Conservation (phyloP, 1,140 invertebrate genomes). For the Monochamus saltuarius region DNA sequence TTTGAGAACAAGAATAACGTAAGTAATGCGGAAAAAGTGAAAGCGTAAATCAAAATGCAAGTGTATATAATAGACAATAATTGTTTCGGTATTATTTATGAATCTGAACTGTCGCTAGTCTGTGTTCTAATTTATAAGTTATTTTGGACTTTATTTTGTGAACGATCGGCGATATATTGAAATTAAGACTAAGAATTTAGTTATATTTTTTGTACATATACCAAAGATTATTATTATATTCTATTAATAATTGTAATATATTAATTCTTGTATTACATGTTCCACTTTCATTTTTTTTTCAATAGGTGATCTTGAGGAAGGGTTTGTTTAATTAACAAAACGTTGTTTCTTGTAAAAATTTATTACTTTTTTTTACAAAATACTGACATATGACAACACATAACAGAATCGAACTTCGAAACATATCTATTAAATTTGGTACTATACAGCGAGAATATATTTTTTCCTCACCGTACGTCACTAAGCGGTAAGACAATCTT, state of each 20-base stretch:
- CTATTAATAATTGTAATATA: too few species aligned
- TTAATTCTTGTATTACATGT: too few species aligned
- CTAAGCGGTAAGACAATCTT: too few species aligned
- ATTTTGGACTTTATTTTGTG: constrained; percentile 15
- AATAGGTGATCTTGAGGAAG: too few species aligned
- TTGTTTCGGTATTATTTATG: constrained; percentile 7
- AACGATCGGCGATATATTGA: constrained; percentile 21
- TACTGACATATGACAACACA: constrained; percentile 5
- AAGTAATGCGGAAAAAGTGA: constrained; percentile 23
- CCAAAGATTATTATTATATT: constrained; percentile 35
- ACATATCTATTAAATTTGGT: too few species aligned
- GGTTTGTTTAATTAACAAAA: too few species aligned
- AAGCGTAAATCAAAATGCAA: constrained; percentile 25
- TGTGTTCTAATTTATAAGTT: constrained; percentile 14
- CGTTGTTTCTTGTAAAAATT: too few species aligned
- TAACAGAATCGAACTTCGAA: too few species aligned
- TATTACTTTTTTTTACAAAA: constrained; percentile 6
- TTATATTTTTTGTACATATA: constrained; percentile 37
- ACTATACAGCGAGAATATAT: too few species aligned
- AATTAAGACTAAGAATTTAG: constrained; percentile 26
- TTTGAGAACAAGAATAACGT: constrained; percentile 59
- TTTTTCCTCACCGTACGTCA: too few species aligned
- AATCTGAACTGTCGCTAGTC: constrained; percentile 19
- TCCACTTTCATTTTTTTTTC: too few species aligned
- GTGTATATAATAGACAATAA: background rate